phyloP scores from a whole-genome alignment of 2,797 vertebrate genomes.

The Prionace glauca region DNA sequence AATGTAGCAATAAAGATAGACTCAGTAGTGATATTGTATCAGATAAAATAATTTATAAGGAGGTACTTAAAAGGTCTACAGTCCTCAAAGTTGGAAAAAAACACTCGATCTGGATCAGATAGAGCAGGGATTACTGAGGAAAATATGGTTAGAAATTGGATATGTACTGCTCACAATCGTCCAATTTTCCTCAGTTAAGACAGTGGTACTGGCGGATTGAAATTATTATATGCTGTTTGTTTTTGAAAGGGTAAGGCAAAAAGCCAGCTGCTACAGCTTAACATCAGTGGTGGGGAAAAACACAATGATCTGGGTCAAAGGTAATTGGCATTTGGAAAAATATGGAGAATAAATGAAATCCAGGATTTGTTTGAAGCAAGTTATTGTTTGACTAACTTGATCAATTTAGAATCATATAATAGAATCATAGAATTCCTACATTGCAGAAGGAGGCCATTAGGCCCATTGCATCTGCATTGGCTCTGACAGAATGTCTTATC shows the following conservation, averaged over 20 bases:
- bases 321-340: background rate
- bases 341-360: background rate
- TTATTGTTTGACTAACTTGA: background rate
- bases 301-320: background rate
- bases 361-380: background rate
- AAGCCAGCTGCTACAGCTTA: background rate
- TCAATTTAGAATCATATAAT: background rate
- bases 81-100: background rate
- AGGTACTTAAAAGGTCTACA: background rate
- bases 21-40: background rate
- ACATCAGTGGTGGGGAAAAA: background rate
- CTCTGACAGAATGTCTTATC: no score
- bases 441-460: no score
- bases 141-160: background rate
- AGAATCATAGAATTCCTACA: no score
- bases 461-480: no score
- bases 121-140: background rate
- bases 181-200: background rate
- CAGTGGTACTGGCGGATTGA: background rate
- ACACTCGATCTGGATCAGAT: background rate
- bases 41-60: background rate
- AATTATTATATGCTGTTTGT: background rate
- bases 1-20: background rate
- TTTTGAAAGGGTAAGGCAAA: background rate
- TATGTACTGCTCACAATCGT: background rate